Base-by-base conservation (phyloP, 2,797 vertebrate species). In the Arrhamphus sclerolepis region DNA sequence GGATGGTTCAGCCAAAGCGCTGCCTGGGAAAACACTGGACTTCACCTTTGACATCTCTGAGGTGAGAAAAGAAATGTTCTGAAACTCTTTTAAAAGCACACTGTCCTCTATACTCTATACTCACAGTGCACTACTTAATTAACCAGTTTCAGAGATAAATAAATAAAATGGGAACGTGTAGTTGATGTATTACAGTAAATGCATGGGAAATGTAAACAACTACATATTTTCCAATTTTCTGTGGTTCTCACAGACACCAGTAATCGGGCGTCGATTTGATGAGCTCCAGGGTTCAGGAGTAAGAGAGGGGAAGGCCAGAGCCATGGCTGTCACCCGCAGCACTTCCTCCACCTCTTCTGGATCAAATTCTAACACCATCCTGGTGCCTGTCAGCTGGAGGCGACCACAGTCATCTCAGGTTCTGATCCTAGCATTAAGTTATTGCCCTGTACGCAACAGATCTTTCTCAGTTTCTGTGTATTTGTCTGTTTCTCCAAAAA, bases 31-130 rank as follows among this genome's bases (percentile, higher is more conserved):
- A 89, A 99, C 96, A 1, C 87, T 99, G 65, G 97, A 99, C 74
- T 99, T 99, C 75, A 96, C 97, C 66, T 99, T 99, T 59, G 98
- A 99, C 89, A 97, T 99, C 77, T 97, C 97, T 26, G 97, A 99
- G 96, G 98, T 98, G 83, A 72, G 43, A 17, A 41, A 42, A 46
- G 1, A 13, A 24, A 4, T 13, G 2, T 6, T 48, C 4, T 26
- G 26, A 21, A 44, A 22, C 16, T 50, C 22, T 48, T 49, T 47
- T 46, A 18, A 41, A 39, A 40, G 1, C 16, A 9, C n/a, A 16
- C 14, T 31, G 40, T 18, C 28, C 24, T 4, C 24, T 40, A n/a
- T n/a, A n/a, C n/a, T n/a, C n/a, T 39, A 21, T 34, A 34, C 31
- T 34, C 1, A 11, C 31, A 10, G 6, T 29, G 31, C 31, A 34